Base-by-base conservation (phyloP, 2,113 vertebrate genomes). In the Perca flavescens region DNA sequence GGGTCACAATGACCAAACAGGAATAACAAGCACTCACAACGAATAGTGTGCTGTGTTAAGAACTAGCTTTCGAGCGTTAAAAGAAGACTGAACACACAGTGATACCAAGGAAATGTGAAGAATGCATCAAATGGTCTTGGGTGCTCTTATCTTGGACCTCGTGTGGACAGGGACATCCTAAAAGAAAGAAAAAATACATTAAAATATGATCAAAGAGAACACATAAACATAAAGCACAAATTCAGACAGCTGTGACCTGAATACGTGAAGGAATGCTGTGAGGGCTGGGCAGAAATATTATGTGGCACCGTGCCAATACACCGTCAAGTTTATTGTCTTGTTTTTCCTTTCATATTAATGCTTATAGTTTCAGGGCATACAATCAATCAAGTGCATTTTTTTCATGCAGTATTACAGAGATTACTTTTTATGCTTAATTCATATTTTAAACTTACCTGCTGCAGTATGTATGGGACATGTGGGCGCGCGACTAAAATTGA, bases 61-160 rank as follows among this genome's bases (percentile, higher is more conserved):
- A 91, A 71, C 83, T 58, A 76, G 28, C 36, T 53, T 0, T 0
- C 40, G 52, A 77, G 70, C 11, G n/a, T 62, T 73, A 61, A 82
- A 84, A 31, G 70, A 46, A 69, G 76, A 76, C 43, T 57, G 22
- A 56, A 75, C 21, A 79, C 60, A 54, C 40, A 54, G 60, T 57
- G 84, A 91, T 90, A 82, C 54, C 77, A 61, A 81, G 77, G 56
- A 91, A 93, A 93, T 91, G 83, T 71, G 73, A 91, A 81, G 88
- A 93, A 93, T 92, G 86, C 83, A 76, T 91, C 65, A 72, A 83
- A 84, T 76, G 82, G 81, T 90, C 91, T 92, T 93, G 92, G 80
- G 21, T 62, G 85, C 54, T 86, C 80, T 89, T 87, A 89, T 89
- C 88, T 91, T 31, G 3, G 72, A 63, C 31, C 36, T 63, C 75